Evolutionary conservation across 1,140 invertebrate genomes (phyloP), one percentile per base, ranked within the genome.

Genomic region (Drosophila sulfurigaster): DNA sequence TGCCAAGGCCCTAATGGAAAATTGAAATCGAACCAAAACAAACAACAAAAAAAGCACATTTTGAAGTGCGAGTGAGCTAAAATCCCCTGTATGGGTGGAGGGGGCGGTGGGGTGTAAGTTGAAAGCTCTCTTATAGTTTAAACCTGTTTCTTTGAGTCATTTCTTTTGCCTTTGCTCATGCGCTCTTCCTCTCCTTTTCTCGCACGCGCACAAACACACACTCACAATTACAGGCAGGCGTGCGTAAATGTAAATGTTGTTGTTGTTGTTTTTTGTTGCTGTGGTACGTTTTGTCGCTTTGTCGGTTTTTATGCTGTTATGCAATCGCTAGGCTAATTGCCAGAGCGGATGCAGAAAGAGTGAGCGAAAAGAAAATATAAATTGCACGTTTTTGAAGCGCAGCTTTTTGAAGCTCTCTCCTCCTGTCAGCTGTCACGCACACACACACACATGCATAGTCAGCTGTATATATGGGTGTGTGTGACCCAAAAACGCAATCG

Each of bases 241-340:
- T 48, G 20, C 30, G 25, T 28, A 46, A 10, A 35, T 45, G 11
- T 41, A 49, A 59, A 45, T 60, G 49, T 64, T 58, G 62, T 49
- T 63, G 52, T 30, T 76, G 51, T 85, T 66, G 56, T 70, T 62
- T 73, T 73, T 86, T 82, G 6, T 32, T 68, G 41, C 25, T 76
- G 57, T 85, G 68, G 54, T 70, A 81, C 25, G 62, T 62, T 79
- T 86, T 82, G 75, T 67, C 79, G 81, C 62, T 54, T 82, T 79
- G 75, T 67, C 79, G 81, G 66, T 54, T 82, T 79, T 82, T 80
- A 75, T 81, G 74, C 59, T 83, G 60, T 81, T 85, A 88, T 89
- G 83, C 83, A 88, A 88, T 81, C 52, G 68, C 13, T 58, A 43
- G 70, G 70, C 85, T 88, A 88, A 88, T 88, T 88, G 85, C 74